These are phyloP conservation scores for Zelleria hepariella DNA, from an alignment of 2,888 invertebrate species.

Conservation along the genomic window DNA sequence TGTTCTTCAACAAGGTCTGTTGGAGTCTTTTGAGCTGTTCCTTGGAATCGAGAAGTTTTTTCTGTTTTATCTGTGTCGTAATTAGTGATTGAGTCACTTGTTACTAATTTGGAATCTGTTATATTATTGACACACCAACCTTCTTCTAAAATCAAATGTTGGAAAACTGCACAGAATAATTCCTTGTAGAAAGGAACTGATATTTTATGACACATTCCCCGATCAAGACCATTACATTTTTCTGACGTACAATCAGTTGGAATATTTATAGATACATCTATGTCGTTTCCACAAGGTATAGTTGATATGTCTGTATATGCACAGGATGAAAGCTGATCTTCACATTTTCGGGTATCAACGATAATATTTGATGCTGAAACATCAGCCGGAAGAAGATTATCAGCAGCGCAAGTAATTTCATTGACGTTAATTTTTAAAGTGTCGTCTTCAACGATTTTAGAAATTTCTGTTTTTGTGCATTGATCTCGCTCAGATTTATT, in stretches of 20 bases:
- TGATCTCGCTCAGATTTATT: background rate
- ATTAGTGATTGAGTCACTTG: background rate
- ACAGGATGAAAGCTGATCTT: background rate
- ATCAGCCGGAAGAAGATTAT: background rate
- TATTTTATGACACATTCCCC: background rate
- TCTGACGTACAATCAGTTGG: too few relatives aligned
- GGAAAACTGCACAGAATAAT: background rate
- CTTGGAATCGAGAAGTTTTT: background rate
- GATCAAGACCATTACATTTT: background rate
- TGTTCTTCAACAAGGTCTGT: background rate
- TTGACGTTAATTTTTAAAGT: background rate
- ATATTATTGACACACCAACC: background rate
- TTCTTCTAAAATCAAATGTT: conserved; percentile 1
- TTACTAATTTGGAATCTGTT: background rate
- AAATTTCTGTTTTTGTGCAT: background rate
- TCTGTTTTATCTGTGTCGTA: background rate
- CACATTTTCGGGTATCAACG: background rate
- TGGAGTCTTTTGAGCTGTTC: background rate
- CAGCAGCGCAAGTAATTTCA: background rate
- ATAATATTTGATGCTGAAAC: background rate
- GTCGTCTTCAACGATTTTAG: background rate
- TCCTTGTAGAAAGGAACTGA: background rate
- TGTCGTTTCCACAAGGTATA: background rate
- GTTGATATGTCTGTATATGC: background rate
- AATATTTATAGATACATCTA: too few relatives aligned